Percentiles rank a stretch among this genome's conserved stretches.
Evolutionary conservation across 2,797 vertebrate species (phyloP).

Genomic region (Scarus forsteni): DNA sequence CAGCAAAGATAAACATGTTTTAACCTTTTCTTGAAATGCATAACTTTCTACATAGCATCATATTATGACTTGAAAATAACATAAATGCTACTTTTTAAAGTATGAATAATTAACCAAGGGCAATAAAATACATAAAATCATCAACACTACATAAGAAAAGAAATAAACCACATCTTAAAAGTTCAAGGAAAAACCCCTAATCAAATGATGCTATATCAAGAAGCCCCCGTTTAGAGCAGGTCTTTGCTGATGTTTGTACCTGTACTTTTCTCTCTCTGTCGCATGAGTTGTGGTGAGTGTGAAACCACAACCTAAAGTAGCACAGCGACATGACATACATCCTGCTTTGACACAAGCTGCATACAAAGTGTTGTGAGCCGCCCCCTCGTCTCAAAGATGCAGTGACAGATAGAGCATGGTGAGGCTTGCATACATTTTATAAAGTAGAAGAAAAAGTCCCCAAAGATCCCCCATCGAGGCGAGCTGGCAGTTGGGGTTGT

Average conservation of each 20-base stretch:
- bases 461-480: slow-evolving; percentile 61
- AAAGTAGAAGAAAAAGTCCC: slow-evolving; percentile 59
- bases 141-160: background rate
- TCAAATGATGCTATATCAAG: slow-evolving; percentile 20
- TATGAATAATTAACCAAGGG: too few species aligned
- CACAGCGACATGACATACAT: slow-evolving; percentile 59
- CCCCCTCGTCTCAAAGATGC: slow-evolving; percentile 53
- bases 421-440: slow-evolving; percentile 30
- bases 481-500: slow-evolving; percentile 42
- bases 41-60: too few species aligned
- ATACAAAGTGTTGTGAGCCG: slow-evolving; percentile 18
- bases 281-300: slow-evolving; percentile 50
- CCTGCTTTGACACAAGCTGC: slow-evolving; percentile 58
- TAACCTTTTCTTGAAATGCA: too few species aligned
- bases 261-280: slow-evolving; percentile 26
- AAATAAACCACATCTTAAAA: slow-evolving; percentile 7
- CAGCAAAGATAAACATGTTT: too few species aligned
- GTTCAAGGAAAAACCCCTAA: background rate
- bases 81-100: too few species aligned
- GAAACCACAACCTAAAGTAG: slow-evolving; percentile 50
- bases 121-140: too few species aligned
- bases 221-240: slow-evolving; percentile 8
- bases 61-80: too few species aligned
- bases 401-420: slow-evolving; percentile 53
- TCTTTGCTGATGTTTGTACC: slow-evolving; percentile 9